These are phyloP conservation scores for Drosophila auraria DNA, from an alignment of 1,140 invertebrate genomes.

Conservation along the genomic window DNA sequence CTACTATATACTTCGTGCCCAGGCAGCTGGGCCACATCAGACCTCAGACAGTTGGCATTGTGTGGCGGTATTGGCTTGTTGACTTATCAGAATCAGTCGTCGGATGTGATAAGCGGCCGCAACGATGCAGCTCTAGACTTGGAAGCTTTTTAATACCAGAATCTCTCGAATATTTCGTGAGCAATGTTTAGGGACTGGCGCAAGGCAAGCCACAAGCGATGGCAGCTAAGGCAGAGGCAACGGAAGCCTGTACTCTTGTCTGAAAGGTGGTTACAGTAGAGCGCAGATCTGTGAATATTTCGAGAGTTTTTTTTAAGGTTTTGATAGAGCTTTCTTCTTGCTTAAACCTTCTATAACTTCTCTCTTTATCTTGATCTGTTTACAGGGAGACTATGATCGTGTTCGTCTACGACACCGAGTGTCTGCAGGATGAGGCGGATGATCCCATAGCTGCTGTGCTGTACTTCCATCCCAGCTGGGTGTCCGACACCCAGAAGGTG, in stretches of 20 bases:
- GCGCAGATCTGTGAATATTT: background rate
- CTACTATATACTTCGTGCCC: slow-evolving; percentile 14
- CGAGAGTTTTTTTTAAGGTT: background rate
- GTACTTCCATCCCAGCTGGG: slow-evolving; percentile 95
- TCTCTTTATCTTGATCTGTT: background rate
- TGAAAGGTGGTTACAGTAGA: slow-evolving; percentile 50
- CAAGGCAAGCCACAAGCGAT: slow-evolving; percentile 55
- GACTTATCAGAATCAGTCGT: slow-evolving; percentile 57
- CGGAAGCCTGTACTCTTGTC: slow-evolving; percentile 3
- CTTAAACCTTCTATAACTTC: background rate
- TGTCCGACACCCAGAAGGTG: slow-evolving; percentile 91
- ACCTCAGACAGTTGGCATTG: slow-evolving; percentile 61
- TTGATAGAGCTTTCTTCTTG: background rate
- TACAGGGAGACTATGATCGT: slow-evolving; percentile 94
- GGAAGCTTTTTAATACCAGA: slow-evolving; percentile 18
- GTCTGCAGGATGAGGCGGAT: slow-evolving; percentile 91
- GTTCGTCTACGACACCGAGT: slow-evolving; percentile 93
- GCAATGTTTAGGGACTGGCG: slow-evolving; percentile 68
- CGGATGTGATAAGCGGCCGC: slow-evolving; percentile 56
- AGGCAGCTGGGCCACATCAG: slow-evolving; percentile 60
- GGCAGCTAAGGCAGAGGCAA: slow-evolving; percentile 53
- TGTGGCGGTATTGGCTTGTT: slow-evolving; percentile 65
- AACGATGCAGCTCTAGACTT: slow-evolving; percentile 40
- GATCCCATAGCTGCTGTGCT: slow-evolving; percentile 94
- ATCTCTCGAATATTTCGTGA: slow-evolving; percentile 1